phyloP scores from a whole-genome alignment of 2,888 invertebrate genomes.

The Philereme vetulata region DNA sequence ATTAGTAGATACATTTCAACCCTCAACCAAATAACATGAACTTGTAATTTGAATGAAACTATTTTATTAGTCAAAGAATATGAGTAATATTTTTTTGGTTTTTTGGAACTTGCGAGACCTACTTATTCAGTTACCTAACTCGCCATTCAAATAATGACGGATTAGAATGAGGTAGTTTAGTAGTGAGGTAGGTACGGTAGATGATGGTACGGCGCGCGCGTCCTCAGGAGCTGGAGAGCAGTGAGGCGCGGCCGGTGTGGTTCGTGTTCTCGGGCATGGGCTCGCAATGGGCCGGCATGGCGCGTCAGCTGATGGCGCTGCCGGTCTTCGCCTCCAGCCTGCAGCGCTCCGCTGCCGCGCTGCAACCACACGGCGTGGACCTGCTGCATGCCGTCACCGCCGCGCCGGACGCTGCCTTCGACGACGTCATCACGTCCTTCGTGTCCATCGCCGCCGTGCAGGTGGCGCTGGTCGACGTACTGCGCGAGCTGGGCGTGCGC shows the following conservation, averaged over 20 bases:
- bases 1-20: too few relatives aligned
- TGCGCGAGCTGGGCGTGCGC: constrained; percentile 88
- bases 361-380: constrained; percentile 92
- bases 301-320: constrained; percentile 91
- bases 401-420: constrained; percentile 90
- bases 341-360: constrained; percentile 88
- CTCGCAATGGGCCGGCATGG: constrained; percentile 99
- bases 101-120: too few relatives aligned
- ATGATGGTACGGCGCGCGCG: not conserved
- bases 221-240: constrained; percentile 59
- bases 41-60: too few relatives aligned
- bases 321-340: constrained; percentile 92
- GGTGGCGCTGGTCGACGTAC: constrained; percentile 96
- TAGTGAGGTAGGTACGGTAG: not conserved
- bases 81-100: too few relatives aligned
- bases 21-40: too few relatives aligned
- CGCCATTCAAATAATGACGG: too few relatives aligned
- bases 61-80: too few relatives aligned
- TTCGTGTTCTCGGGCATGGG: constrained; percentile 99
- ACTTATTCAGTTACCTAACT: too few relatives aligned
- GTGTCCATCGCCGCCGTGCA: constrained; percentile 97
- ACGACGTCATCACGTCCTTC: constrained; percentile 95
- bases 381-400: constrained; percentile 91
- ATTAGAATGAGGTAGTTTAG: not conserved
- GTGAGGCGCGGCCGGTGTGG: constrained; percentile 92